These are phyloP conservation scores for Sebastes schlegelii DNA, from an alignment of 2,113 vertebrate genomes.

Conservation along the genomic window DNA sequence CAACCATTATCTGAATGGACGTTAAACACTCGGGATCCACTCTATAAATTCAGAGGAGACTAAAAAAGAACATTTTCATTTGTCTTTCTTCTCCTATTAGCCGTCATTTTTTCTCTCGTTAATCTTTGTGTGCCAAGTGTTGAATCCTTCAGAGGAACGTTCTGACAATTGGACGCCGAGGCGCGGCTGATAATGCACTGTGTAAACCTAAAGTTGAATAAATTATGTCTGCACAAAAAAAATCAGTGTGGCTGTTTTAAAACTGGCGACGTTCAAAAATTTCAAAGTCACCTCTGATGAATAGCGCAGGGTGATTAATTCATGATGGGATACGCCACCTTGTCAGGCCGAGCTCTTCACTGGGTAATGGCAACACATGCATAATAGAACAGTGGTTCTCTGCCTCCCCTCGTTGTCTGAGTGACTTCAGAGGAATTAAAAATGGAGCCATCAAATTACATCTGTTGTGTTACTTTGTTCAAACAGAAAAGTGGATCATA, in stretches of 20 bases:
- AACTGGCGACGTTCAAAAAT: slow-evolving; percentile 55
- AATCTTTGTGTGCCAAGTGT: slow-evolving; percentile 21
- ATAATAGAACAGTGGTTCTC: slow-evolving; percentile 66
- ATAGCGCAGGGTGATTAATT: slow-evolving; percentile 68
- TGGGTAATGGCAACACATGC: slow-evolving; percentile 68
- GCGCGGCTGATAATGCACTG: background rate
- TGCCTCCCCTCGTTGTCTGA: slow-evolving; percentile 37
- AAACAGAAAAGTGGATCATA: background rate
- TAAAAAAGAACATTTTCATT: slow-evolving; percentile 34
- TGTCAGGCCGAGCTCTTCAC: slow-evolving; percentile 66
- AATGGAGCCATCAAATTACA: slow-evolving; percentile 65
- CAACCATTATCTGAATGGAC: slow-evolving; percentile 12
- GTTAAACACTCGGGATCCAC: slow-evolving; percentile 31
- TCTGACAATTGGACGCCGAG: slow-evolving; percentile 24
- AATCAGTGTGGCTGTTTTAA: slow-evolving; percentile 54
- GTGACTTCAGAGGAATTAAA: slow-evolving; percentile 63
- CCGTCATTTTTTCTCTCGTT: slow-evolving; percentile 4
- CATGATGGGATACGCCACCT: slow-evolving; percentile 63
- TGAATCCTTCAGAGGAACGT: slow-evolving; percentile 40
- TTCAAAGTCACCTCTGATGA: slow-evolving; percentile 79
- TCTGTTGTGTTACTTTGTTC: slow-evolving; percentile 50
- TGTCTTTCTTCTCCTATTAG: slow-evolving; percentile 20
- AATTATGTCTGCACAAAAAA: slow-evolving; percentile 33
- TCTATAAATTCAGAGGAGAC: slow-evolving; percentile 14
- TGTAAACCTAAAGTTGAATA: slow-evolving; percentile 48